Evolutionary conservation across 2,888 invertebrate genomes (phyloP), one percentile per base, ranked within the genome.

Genomic region (Stratiomys singularior): DNA sequence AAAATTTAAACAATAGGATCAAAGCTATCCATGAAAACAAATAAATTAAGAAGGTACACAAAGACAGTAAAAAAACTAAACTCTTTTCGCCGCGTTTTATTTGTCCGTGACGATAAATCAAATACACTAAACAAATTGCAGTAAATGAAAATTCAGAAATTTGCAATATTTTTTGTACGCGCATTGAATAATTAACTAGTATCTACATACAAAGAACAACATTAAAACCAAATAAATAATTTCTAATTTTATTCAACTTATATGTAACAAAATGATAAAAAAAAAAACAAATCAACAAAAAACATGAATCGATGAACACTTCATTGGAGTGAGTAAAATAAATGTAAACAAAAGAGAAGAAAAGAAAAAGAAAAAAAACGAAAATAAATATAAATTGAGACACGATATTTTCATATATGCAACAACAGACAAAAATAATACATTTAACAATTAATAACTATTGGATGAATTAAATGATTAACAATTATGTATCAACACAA

Each of bases 371-470:
- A 71, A 72, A 56, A 71, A 79, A 72, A 77, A 67, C 71, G 72
- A 71, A 77, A 77, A 77, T 76, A 77, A 71, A 76, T 76, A 76
- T 72, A 77, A 72, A 77, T 37, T 71, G 76, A 78, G 60, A 76
- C 63, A 76, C 76, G 76, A 79, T 79, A 79, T 79, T 79, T 79
- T 79, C 79, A 77, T 79, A 79, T 77, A 77, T 79, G 79, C 77
- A 77, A 78, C 52, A 76, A 76, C 76, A 76, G 63, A 76, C 76
- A 76, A 76, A 64, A 72, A 69, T 60, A 21, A 21, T 72, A 30
- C 52, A 56, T 72, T 37, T 13, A 72, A 72, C 30, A 72, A 37
- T 37, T 44, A 76, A 66, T 56, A 66, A 66, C 64, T 69, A 67
- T 52, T 77, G 21, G 56, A 67, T 11, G 66, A 71, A 60, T 69